These are phyloP conservation scores for Stegodyphus mimosarum DNA, from an alignment of 1,140 invertebrate species.

Conservation along the genomic window DNA sequence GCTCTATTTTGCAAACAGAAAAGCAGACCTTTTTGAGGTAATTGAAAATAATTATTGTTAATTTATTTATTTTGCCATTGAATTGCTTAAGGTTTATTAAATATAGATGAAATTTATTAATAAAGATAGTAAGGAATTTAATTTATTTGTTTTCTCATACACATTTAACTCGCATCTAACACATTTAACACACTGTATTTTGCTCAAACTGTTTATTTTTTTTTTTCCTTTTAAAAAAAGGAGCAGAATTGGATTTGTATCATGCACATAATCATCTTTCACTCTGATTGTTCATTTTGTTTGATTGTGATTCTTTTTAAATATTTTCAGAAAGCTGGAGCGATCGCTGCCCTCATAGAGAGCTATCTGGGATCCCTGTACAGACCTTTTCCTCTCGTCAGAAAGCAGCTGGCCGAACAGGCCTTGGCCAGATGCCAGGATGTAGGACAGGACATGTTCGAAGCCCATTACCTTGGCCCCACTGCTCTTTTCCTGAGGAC, in stretches of 20 bases:
- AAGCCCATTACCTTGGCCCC: slow-evolving; percentile 21
- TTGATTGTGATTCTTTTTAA: neutral
- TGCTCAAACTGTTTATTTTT: neutral
- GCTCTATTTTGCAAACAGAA: too few relatives aligned
- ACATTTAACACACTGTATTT: neutral
- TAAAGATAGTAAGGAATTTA: too few relatives aligned
- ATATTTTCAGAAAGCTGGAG: slow-evolving; percentile 11
- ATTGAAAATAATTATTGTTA: too few relatives aligned
- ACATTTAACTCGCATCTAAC: neutral
- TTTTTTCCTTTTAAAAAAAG: neutral
- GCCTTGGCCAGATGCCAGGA: neutral
- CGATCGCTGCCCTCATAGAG: slow-evolving; percentile 1
- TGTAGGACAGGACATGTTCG: slow-evolving; percentile 8
- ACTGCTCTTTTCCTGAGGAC: slow-evolving; percentile 17
- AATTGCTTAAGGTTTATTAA: too few relatives aligned
- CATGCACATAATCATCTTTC: neutral
- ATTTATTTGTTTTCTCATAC: too few relatives aligned
- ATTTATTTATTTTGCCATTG: too few relatives aligned
- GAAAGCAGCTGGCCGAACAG: slow-evolving; percentile 34
- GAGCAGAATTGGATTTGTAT: neutral
- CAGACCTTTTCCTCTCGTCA: slow-evolving; percentile 13
- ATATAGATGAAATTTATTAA: too few relatives aligned
- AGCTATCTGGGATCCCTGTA: slow-evolving; percentile 21
- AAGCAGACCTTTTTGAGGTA: too few relatives aligned
- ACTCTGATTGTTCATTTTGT: too few relatives aligned